Evolutionary conservation across 2,797 vertebrate genomes (phyloP).

Genomic region (Eidolon dupreanum): DNA sequence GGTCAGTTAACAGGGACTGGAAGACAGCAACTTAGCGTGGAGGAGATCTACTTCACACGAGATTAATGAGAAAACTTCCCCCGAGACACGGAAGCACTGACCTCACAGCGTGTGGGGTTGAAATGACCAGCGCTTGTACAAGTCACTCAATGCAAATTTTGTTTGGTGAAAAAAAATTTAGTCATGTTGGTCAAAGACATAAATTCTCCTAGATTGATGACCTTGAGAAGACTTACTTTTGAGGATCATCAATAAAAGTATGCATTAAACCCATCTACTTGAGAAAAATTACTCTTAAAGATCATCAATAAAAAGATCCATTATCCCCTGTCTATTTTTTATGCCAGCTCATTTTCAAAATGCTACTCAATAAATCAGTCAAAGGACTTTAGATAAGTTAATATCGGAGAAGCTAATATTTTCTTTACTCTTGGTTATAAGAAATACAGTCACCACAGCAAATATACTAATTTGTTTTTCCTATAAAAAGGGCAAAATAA

Average conservation of each 20-base stretch:
- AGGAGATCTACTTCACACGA: background rate
- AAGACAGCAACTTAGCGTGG: background rate
- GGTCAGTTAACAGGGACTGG: background rate
- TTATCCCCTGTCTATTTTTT: background rate
- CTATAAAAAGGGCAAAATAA: background rate
- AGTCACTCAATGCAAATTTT: background rate
- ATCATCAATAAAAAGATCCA: background rate
- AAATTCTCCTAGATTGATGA: background rate
- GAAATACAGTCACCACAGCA: background rate
- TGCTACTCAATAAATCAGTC: background rate
- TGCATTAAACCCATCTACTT: background rate
- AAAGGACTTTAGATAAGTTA: background rate
- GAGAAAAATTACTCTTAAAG: constrained; percentile 4
- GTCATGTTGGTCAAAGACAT: background rate
- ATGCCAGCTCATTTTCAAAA: constrained; percentile 4
- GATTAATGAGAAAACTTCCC: background rate
- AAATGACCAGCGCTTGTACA: background rate
- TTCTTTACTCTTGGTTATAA: background rate
- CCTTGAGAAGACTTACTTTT: background rate
- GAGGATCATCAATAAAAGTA: background rate
- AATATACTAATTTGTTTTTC: background rate
- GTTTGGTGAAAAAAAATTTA: background rate
- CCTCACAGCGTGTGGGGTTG: background rate
- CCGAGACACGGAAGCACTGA: background rate
- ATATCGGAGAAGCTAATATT: background rate